Percentiles rank a stretch among this genome's conserved stretches.
phyloP scores from a whole-genome alignment of 2,888 invertebrate species.

The Aphodius granarius region DNA sequence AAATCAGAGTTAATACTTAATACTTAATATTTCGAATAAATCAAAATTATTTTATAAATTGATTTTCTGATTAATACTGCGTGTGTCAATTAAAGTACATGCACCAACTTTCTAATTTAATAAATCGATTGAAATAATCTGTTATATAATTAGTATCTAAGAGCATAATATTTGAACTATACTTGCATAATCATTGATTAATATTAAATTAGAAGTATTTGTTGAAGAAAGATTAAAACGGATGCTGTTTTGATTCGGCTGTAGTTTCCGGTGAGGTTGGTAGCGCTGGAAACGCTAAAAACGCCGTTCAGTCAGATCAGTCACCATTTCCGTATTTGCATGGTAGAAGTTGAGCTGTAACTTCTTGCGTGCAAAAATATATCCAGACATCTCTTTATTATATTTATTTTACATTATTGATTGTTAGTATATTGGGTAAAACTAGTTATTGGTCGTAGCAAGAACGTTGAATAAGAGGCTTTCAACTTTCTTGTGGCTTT shows the following conservation, averaged over 20 bases:
- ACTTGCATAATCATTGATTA: no score
- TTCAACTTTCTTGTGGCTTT: slow-evolving; percentile 30
- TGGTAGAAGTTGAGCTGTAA: slow-evolving; percentile 39
- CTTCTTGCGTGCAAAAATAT: slow-evolving; percentile 37
- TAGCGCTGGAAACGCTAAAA: slow-evolving; percentile 29
- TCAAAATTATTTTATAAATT: no score
- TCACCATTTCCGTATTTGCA: slow-evolving; percentile 43
- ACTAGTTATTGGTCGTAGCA: slow-evolving; percentile 25
- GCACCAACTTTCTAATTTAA: no score
- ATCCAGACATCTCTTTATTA: slow-evolving; percentile 25
- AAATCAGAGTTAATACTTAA: no score
- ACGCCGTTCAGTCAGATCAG: slow-evolving; percentile 8
- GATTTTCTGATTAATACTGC: no score
- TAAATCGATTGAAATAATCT: no score
- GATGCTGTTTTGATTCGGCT: neutral
- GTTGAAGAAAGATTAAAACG: neutral
- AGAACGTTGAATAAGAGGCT: slow-evolving; percentile 32
- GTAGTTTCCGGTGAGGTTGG: slow-evolving; percentile 7
- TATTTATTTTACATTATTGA: slow-evolving; percentile 31
- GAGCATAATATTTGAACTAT: no score
- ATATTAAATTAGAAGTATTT: no score
- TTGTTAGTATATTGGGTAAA: slow-evolving; percentile 32
- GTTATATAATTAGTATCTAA: no score
- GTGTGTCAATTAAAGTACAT: no score
- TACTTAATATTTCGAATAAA: no score